Base-by-base conservation (phyloP, 2,888 invertebrate species). In the Halictus ligatus region DNA sequence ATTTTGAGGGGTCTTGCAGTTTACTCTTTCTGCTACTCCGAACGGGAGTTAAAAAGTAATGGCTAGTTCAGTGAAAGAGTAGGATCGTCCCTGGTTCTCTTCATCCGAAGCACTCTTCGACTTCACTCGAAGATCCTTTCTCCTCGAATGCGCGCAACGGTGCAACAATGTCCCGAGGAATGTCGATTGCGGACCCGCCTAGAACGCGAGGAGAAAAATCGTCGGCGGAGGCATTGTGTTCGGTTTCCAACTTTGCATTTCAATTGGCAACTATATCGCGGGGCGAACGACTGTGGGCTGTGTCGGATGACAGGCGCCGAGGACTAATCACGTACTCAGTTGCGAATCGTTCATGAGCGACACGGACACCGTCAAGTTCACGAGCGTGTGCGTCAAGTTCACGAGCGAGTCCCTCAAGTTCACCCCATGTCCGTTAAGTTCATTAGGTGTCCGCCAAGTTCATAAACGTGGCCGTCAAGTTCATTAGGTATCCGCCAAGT, bases 161-260 rank as follows among this genome's bases (percentile, higher is more conserved):
- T 29, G 77, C 78, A 64, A 83, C 83, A 79, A 79, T 76, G 84
- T 85, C 54, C 43, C 46, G 40, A 29, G 40, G 84, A 82, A 72
- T 69, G 76, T 69, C 74, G 71, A 81, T 40, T 67, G 48, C 46
- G 48, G 48, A 15, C 58, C 60, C 35, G 58, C 40, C 40, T 18
- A 43, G 83, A 83, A 58, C 64, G 72, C 48, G 46, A 64, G 48
- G 71, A 78, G 69, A 73, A 73, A 73, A 72, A 25, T 73, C 46
- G 29, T 46, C 43, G 21, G 5, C 29, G 21, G n/a, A 5, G 40
- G 60, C 43, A 67, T 78, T 72, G 78, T 50, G 69, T 48, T 15
- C 50, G 75, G n/a, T 21, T 43, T 29, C 71, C 13, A 67, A 46
- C 71, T 73, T 72, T 79, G 84, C 78, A 83, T 85, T 75, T 75